phyloP scores from a whole-genome alignment of 64 coral and sea anemone species.

The Cladopsammia gracilis region DNA sequence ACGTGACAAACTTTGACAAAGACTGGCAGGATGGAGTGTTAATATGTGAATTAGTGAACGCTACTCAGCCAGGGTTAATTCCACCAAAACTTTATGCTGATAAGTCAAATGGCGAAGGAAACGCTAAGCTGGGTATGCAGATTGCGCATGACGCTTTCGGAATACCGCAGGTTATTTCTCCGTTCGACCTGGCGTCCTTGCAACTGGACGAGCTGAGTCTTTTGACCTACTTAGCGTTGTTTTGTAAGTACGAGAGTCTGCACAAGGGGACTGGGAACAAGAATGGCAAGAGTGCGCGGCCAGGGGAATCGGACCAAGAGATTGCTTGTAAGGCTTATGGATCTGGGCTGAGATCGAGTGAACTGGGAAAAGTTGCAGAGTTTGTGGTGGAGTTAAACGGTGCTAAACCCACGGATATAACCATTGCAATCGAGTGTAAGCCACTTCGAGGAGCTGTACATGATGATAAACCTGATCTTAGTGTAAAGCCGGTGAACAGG shows the following conservation, averaged over 20 bases:
- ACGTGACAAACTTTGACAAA: conserved; percentile 85
- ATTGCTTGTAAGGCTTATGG: conserved; percentile 84
- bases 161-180: conserved; percentile 95
- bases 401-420: conserved; percentile 93
- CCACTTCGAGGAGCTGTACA: conserved; percentile 64
- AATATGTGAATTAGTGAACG: conserved; percentile 93
- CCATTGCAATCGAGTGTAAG: conserved; percentile 98
- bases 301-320: conserved; percentile 31
- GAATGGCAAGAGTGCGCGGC: background rate
- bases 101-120: conserved; percentile 78
- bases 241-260: conserved; percentile 91
- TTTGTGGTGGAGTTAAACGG: conserved; percentile 91
- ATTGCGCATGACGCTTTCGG: conserved; percentile 90
- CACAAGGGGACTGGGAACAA: conserved; percentile 29
- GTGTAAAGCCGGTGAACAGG: conserved; percentile 86
- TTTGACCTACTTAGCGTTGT: conserved; percentile 91
- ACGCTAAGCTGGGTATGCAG: conserved; percentile 93
- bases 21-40: conserved; percentile 95
- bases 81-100: conserved; percentile 75
- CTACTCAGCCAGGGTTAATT: conserved; percentile 82
- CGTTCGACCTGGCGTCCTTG: conserved; percentile 81
- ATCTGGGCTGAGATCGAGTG: conserved; percentile 77
- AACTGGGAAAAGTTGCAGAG: conserved; percentile 91
- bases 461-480: conserved; percentile 90
- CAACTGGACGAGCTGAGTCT: conserved; percentile 95